phyloP scores from a whole-genome alignment of 2,888 invertebrate genomes.

The Spodoptera exigua region DNA sequence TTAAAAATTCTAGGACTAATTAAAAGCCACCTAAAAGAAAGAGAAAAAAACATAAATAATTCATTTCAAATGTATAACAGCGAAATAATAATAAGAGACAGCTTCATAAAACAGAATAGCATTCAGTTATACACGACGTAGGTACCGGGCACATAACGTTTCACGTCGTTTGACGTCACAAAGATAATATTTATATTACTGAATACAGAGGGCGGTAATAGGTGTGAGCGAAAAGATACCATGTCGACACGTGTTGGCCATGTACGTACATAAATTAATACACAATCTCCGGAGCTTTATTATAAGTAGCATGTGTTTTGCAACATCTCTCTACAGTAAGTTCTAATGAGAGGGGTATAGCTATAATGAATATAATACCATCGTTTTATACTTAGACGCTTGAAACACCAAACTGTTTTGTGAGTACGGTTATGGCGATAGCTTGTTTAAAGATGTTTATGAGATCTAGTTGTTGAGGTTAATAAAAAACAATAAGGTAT shows the following conservation, averaged over 20 bases:
- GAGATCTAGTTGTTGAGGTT: no score
- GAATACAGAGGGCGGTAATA: slow-evolving; percentile 8
- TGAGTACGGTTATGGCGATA: no score
- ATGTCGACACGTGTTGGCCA: slow-evolving; percentile 4
- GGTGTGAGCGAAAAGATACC: slow-evolving; percentile 1
- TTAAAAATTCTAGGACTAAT: no score
- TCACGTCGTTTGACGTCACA: slow-evolving; percentile 12
- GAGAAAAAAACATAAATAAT: slow-evolving; percentile 7
- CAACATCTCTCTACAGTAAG: background rate
- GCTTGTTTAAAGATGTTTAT: no score
- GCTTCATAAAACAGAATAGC: slow-evolving; percentile 18
- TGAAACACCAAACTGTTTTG: no score
- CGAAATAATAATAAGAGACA: slow-evolving; percentile 18
- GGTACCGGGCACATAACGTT: slow-evolving; percentile 11
- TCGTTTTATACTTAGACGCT: slow-evolving; percentile 1
- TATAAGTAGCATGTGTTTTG: background rate
- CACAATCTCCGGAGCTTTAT: background rate
- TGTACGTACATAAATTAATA: slow-evolving; percentile 7
- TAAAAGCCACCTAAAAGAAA: no score
- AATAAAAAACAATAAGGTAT: no score
- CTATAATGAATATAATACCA: no score
- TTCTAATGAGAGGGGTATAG: no score
- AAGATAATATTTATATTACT: slow-evolving; percentile 14
- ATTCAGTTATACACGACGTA: slow-evolving; percentile 13
- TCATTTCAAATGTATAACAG: slow-evolving; percentile 9